Conservation (phyloP, 2,888 invertebrate species). For the Leucophenga maculata region DNA sequence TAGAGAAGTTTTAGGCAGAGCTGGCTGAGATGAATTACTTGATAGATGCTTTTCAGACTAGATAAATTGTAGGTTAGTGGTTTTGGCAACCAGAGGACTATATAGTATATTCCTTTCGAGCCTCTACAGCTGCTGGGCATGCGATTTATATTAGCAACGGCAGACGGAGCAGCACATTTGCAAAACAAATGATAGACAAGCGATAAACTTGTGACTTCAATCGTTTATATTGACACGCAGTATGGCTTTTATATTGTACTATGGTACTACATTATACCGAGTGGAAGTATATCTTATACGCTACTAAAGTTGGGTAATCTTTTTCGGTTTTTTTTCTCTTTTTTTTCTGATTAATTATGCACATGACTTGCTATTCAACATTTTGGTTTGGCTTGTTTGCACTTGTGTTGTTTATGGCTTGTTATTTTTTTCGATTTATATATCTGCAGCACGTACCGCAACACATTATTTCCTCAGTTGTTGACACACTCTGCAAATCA, state of each 20-base stretch:
- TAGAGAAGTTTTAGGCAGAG: too few relatives aligned
- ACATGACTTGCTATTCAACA: slow-evolving; percentile 22
- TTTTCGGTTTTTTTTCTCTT: not conserved
- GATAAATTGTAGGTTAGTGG: slow-evolving; percentile 25
- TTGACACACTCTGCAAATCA: not conserved
- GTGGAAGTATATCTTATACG: too few relatives aligned
- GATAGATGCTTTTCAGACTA: slow-evolving; percentile 21
- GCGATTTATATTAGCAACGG: slow-evolving; percentile 8
- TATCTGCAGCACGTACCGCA: not conserved
- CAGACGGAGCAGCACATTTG: slow-evolving; percentile 12
- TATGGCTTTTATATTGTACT: too few relatives aligned
- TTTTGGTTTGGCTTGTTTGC: too few relatives aligned
- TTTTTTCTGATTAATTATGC: slow-evolving; percentile 22
- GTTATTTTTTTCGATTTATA: not conserved
- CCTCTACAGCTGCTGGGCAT: not conserved
- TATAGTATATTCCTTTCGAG: not conserved
- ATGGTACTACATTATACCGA: too few relatives aligned
- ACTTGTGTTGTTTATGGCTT: not conserved
- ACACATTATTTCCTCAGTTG: not conserved
- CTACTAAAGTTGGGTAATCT: not conserved
- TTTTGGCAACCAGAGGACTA: slow-evolving; percentile 1
- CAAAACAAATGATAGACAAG: slow-evolving; percentile 27
- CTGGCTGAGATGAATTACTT: slow-evolving; percentile 18
- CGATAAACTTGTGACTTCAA: slow-evolving; percentile 30
- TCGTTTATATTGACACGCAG: slow-evolving; percentile 24